These are phyloP conservation scores for Mythimna albipuncta DNA, from an alignment of 2,888 invertebrate genomes.

Conservation along the genomic window DNA sequence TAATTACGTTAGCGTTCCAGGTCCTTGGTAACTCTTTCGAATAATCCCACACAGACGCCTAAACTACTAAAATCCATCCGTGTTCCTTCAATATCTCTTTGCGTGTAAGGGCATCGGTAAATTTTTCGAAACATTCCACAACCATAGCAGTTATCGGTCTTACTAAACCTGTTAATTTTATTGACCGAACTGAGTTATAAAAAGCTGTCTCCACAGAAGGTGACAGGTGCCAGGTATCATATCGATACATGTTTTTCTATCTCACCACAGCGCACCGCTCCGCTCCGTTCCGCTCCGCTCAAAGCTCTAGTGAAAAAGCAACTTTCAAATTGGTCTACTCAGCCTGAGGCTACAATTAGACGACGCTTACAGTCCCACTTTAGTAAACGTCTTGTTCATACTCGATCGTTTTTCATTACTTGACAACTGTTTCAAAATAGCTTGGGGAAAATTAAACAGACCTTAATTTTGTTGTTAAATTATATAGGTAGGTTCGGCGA, in stretches of 20 bases:
- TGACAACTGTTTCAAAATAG: conserved; percentile 31
- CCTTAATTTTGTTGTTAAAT: conserved; percentile 12
- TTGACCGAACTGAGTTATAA: too few species aligned
- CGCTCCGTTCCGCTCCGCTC: neutral
- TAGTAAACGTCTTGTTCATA: conserved; percentile 50
- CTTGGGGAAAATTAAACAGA: neutral
- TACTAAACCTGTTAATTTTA: too few species aligned
- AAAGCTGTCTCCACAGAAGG: neutral
- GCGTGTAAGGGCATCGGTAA: too few species aligned
- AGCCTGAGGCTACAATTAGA: conserved; percentile 56
- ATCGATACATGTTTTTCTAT: neutral
- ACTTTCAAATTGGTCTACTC: conserved; percentile 4
- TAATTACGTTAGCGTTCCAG: too few species aligned
- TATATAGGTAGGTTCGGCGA: neutral
- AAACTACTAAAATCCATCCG: too few species aligned
- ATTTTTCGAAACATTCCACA: too few species aligned
- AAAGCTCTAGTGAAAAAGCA: neutral
- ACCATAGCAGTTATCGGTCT: too few species aligned
- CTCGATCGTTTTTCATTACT: conserved; percentile 51
- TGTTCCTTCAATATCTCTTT: too few species aligned
- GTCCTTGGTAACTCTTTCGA: too few species aligned
- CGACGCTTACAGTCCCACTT: conserved; percentile 29
- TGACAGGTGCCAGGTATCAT: neutral
- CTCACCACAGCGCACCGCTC: neutral
- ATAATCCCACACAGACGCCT: too few species aligned